Conservation (phyloP, 2,113 vertebrate species). For the Macquaria ambigua region DNA sequence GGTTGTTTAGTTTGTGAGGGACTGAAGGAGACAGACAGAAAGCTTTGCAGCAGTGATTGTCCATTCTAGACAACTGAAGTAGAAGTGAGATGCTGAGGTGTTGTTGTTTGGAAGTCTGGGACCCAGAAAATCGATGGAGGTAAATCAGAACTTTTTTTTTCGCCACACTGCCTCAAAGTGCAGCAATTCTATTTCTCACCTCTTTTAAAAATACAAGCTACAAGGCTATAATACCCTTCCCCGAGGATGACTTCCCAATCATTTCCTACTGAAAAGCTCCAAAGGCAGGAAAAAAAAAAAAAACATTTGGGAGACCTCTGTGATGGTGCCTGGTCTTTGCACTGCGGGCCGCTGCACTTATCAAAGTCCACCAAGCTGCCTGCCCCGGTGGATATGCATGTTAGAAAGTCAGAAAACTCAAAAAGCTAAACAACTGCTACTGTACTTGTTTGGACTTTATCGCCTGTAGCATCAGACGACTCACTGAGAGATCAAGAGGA, state of each 20-base stretch:
- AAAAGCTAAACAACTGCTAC: background rate
- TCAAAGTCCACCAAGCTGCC: slow-evolving; percentile 30
- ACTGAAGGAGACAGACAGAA: slow-evolving; percentile 41
- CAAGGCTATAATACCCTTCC: slow-evolving; percentile 48
- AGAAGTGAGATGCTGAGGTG: slow-evolving; percentile 44
- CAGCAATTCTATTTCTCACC: slow-evolving; percentile 60
- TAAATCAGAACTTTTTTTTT: slow-evolving; percentile 62
- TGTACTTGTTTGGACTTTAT: slow-evolving; percentile 2
- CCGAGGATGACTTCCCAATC: slow-evolving; percentile 55
- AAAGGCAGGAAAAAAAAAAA: slow-evolving; percentile 17
- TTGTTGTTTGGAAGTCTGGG: slow-evolving; percentile 59
- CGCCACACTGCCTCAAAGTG: slow-evolving; percentile 55
- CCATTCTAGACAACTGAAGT: slow-evolving; percentile 39
- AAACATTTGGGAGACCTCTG: background rate
- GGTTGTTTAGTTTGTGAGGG: slow-evolving; percentile 18
- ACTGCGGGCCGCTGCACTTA: slow-evolving; percentile 15
- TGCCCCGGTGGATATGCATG: background rate
- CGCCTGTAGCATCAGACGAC: background rate
- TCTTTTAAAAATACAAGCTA: slow-evolving; percentile 50
- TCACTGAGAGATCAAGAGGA: background rate
- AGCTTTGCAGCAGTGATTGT: slow-evolving; percentile 51
- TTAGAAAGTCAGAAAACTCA: background rate
- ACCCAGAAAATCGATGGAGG: slow-evolving; percentile 68
- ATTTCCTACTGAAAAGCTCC: slow-evolving; percentile 49
- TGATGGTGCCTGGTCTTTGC: slow-evolving; percentile 7